These are phyloP conservation scores for Tetranychus truncatus DNA, from an alignment of 2,888 invertebrate species.

Conservation along the genomic window DNA sequence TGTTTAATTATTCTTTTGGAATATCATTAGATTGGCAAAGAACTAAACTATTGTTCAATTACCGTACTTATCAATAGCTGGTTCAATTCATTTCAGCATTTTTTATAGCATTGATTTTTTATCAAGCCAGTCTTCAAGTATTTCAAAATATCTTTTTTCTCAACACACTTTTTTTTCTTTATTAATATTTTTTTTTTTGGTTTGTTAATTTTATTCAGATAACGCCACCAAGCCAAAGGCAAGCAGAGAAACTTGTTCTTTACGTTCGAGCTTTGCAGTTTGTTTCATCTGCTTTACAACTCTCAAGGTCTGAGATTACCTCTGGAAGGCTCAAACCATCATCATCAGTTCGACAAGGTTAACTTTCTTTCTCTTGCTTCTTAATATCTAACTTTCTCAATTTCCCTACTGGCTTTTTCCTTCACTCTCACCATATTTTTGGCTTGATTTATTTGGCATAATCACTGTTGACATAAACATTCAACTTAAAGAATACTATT, in stretches of 20 bases:
- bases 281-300: constrained; percentile 75
- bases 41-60: background rate
- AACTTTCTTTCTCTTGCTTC: constrained; percentile 3
- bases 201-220: constrained; percentile 15
- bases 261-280: constrained; percentile 77
- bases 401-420: background rate
- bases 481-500: background rate
- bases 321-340: constrained; percentile 71
- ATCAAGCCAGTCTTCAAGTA: background rate
- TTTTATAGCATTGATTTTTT: background rate
- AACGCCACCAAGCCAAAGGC: constrained; percentile 34
- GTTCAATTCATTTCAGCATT: background rate
- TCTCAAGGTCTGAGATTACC: constrained; percentile 69
- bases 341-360: constrained; percentile 33
- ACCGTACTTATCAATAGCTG: background rate
- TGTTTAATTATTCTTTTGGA: background rate
- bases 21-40: too few relatives aligned
- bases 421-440: constrained; percentile 8
- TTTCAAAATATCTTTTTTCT: background rate
- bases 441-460: background rate
- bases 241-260: constrained; percentile 63
- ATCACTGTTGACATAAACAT: background rate
- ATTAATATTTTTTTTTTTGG: constrained; percentile 1
- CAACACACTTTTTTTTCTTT: background rate
- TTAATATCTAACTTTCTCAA: background rate